Percentiles rank a stretch among this genome's conserved stretches.
Evolutionary conservation across 2,797 vertebrate species (phyloP).

Genomic region (Poecile montanus): DNA sequence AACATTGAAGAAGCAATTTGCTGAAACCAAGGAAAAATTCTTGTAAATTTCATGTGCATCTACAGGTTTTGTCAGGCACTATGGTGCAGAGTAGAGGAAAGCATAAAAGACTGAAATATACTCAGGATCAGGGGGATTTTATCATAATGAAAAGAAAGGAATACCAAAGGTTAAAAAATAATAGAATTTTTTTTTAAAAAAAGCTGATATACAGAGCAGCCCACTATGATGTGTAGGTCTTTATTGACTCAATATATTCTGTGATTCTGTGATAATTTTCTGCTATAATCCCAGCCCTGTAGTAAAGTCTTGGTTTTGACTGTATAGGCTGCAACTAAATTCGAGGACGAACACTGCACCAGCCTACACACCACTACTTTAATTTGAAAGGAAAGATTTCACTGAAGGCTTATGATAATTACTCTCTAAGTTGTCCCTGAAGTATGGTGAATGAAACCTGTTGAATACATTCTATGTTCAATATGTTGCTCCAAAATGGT

Average conservation of each 20-base stretch:
- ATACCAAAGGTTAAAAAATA: neutral
- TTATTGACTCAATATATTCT: neutral
- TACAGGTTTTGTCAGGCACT: neutral
- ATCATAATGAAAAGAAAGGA: neutral
- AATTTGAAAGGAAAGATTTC: neutral
- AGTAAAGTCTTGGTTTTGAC: neutral
- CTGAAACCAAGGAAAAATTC: neutral
- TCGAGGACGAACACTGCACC: rapidly evolving
- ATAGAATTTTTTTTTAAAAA: neutral
- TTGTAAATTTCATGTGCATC: neutral
- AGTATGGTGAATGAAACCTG: neutral
- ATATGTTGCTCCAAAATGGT: neutral
- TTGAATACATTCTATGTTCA: neutral
- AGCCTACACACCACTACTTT: neutral
- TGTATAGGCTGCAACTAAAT: neutral
- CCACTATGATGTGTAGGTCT: neutral
- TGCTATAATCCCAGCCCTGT: neutral
- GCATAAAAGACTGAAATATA: neutral
- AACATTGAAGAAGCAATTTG: neutral
- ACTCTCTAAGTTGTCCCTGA: neutral
- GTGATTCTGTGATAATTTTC: neutral
- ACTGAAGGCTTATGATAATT: neutral
- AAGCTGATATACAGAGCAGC: neutral
- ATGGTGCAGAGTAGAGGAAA: neutral
- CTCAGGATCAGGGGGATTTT: neutral